Evolutionary conservation across 1,140 invertebrate genomes (phyloP).

Genomic region (Drosophila miranda): DNA sequence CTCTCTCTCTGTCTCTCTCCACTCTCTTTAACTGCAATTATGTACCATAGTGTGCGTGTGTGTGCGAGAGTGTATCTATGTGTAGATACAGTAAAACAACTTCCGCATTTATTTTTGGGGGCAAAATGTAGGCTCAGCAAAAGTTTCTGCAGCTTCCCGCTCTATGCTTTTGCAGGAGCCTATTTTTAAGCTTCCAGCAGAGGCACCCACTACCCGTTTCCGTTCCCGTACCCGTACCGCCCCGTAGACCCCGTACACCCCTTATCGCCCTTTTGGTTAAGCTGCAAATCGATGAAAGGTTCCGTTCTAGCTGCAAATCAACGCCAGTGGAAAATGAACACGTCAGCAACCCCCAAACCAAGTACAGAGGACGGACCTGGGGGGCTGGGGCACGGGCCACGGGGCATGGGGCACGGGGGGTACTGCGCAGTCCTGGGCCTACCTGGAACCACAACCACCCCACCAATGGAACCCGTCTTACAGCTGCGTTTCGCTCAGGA

Average conservation of each 20-base stretch:
- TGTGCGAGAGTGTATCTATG: not conserved
- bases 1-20: not conserved
- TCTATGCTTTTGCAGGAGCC: slow-evolving; percentile 48
- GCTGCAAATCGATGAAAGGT: slow-evolving; percentile 52
- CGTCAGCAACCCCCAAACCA: slow-evolving; percentile 45
- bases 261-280: slow-evolving; percentile 1
- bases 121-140: slow-evolving; percentile 33
- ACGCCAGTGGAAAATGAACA: slow-evolving; percentile 47
- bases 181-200: slow-evolving; percentile 6
- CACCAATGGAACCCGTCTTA: slow-evolving; percentile 4
- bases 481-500: slow-evolving; percentile 30
- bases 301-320: slow-evolving; percentile 36
- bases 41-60: slow-evolving; percentile 8
- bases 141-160: slow-evolving; percentile 46
- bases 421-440: slow-evolving; percentile 59
- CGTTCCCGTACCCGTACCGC: too few relatives aligned
- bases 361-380: not conserved
- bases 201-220: not conserved
- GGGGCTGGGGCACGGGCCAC: too few relatives aligned
- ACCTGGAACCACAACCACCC: slow-evolving; percentile 27
- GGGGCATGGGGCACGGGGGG: slow-evolving; percentile 10
- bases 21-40: slow-evolving; percentile 55
- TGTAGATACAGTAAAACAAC: slow-evolving; percentile 26
- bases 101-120: slow-evolving; percentile 39
- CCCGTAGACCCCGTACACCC: too few relatives aligned